A percentile compares a stretch with the other conserved stretches of the same genome.
phyloP scores from a whole-genome alignment of 1,140 invertebrate species.

The Drosophila takahashii region DNA sequence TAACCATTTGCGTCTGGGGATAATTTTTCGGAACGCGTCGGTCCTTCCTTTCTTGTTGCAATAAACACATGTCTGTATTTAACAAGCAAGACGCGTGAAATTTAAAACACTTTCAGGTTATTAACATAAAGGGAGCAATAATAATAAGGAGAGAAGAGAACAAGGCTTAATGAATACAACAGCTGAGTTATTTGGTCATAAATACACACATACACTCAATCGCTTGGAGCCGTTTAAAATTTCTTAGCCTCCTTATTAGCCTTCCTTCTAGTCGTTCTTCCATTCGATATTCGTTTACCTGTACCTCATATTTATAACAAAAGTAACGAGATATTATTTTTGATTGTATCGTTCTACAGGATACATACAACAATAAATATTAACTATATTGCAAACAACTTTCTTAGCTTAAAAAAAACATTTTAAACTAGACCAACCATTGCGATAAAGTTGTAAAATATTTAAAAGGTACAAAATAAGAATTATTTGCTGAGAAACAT shows the following conservation, averaged over 20 bases:
- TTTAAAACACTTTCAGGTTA: conserved; percentile 48
- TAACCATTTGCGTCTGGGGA: conserved; percentile 3
- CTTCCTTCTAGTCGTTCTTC: background rate
- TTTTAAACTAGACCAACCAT: too few species aligned
- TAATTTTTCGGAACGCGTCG: conserved; percentile 16
- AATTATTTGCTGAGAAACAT: too few species aligned
- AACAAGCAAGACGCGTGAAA: conserved; percentile 48
- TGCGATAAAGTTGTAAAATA: too few species aligned
- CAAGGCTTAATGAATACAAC: conserved; percentile 41
- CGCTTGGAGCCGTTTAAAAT: conserved; percentile 32
- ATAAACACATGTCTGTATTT: conserved; percentile 44
- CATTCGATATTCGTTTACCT: background rate
- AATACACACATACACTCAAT: conserved; percentile 2
- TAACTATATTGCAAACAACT: background rate
- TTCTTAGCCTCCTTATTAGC: conserved; percentile 17
- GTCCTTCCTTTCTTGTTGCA: conserved; percentile 29
- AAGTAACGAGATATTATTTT: background rate
- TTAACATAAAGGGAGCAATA: conserved; percentile 49
- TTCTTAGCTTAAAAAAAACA: too few species aligned
- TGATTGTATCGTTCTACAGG: too few species aligned
- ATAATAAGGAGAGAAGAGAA: conserved; percentile 38
- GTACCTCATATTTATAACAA: background rate
- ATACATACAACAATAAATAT: background rate
- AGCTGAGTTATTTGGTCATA: conserved; percentile 41
- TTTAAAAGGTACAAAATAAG: too few species aligned